Conservation (phyloP, 1,140 invertebrate genomes). For the Zaprionus capensis region DNA sequence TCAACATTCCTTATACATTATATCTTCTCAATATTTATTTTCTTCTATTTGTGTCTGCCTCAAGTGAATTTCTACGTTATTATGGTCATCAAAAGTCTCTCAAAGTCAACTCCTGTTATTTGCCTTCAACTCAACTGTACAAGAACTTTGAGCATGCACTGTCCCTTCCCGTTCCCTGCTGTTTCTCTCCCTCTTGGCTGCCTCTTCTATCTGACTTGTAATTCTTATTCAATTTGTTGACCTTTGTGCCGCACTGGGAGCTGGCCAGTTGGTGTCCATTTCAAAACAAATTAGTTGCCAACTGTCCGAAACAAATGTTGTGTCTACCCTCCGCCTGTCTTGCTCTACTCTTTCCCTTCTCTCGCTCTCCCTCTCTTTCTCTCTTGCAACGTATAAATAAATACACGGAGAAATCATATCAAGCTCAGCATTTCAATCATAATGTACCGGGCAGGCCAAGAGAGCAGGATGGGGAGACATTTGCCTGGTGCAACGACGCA, state of each 20-base stretch:
- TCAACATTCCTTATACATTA: too few relatives aligned
- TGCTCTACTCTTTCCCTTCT: neutral
- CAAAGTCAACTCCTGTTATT: too few relatives aligned
- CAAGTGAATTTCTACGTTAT: too few relatives aligned
- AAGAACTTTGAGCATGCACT: neutral
- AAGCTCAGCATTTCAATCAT: constrained; percentile 70
- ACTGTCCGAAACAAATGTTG: constrained; percentile 80
- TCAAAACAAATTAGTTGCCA: constrained; percentile 79
- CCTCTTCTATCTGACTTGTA: neutral
- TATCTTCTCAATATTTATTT: too few relatives aligned
- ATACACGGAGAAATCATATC: constrained; percentile 31
- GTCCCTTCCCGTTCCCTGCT: neutral
- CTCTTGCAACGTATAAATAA: constrained; percentile 1
- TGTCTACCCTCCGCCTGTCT: constrained; percentile 10
- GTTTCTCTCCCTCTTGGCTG: neutral
- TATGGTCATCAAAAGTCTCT: too few relatives aligned
- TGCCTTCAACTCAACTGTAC: neutral
- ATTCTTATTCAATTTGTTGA: constrained; percentile 70
- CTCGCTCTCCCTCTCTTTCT: neutral
- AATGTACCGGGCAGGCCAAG: constrained; percentile 9
- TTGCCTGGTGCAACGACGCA: constrained; percentile 14
- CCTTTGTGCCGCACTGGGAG: constrained; percentile 42
- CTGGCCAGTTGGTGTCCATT: constrained; percentile 51
- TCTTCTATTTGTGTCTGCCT: too few relatives aligned
- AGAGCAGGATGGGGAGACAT: neutral